A percentile compares a stretch with the other conserved stretches of the same genome.
phyloP scores from a whole-genome alignment of 2,797 vertebrate species.

The Pristis pectinata region DNA sequence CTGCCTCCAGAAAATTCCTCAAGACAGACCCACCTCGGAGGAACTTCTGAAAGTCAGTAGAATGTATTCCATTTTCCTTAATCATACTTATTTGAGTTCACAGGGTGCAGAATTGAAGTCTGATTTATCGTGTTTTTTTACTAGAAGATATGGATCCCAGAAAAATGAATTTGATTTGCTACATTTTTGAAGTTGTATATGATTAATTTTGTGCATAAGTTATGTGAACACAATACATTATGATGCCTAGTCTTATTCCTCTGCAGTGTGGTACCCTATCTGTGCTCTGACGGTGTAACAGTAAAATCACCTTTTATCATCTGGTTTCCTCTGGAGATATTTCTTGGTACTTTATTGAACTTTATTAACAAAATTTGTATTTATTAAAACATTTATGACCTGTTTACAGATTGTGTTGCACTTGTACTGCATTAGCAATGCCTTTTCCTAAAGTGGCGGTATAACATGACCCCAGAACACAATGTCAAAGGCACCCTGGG shows the following conservation, averaged over 20 bases:
- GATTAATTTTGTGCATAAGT: neutral
- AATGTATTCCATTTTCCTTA: neutral
- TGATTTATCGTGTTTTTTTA: conserved; percentile 41
- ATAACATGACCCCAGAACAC: neutral
- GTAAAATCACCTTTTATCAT: neutral
- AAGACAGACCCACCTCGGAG: conserved; percentile 95
- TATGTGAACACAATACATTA: neutral
- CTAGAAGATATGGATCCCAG: neutral
- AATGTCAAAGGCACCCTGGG: neutral
- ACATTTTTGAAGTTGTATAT: neutral
- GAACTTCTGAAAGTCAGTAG: conserved; percentile 87
- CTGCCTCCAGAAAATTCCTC: conserved; percentile 97
- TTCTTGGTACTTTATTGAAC: neutral
- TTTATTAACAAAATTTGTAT: neutral
- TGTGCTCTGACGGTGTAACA: neutral
- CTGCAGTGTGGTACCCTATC: neutral
- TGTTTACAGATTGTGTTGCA: neutral
- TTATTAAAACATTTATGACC: no score
- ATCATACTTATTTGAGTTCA: neutral
- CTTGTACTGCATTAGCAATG: neutral
- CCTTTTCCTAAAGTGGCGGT: neutral
- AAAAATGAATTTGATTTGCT: neutral
- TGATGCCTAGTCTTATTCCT: neutral
- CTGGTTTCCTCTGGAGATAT: neutral
- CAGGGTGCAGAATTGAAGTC: neutral